phyloP scores from a whole-genome alignment of 2,888 invertebrate species.

The Acleris laterana region DNA sequence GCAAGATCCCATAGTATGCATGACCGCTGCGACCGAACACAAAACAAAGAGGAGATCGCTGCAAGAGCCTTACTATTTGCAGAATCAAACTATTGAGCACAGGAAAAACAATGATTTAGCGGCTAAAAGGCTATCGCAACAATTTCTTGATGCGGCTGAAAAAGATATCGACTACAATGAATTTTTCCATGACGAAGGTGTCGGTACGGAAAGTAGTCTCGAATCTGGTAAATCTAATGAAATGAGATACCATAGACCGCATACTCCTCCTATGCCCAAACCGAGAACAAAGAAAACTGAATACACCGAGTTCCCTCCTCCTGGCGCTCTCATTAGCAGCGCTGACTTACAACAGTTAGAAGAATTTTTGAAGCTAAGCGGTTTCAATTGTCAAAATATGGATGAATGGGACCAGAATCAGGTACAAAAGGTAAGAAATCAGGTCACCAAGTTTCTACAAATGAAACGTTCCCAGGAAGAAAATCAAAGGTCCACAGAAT shows the following conservation, averaged over 20 bases:
- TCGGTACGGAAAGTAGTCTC: constrained; percentile 84
- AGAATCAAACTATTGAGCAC: constrained; percentile 78
- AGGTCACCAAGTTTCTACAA: constrained; percentile 88
- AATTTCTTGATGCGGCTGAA: constrained; percentile 80
- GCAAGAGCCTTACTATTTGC: constrained; percentile 88
- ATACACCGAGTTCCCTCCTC: constrained; percentile 79
- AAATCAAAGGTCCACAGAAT: constrained; percentile 84
- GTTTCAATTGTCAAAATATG: constrained; percentile 87
- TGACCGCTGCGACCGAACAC: constrained; percentile 75
- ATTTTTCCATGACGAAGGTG: constrained; percentile 86
- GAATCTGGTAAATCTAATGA: constrained; percentile 85
- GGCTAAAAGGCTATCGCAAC: constrained; percentile 79
- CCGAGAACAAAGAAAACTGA: constrained; percentile 77
- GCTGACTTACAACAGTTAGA: constrained; percentile 88
- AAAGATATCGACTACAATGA: constrained; percentile 82
- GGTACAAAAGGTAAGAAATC: constrained; percentile 87
- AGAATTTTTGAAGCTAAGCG: constrained; percentile 88
- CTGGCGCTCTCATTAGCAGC: constrained; percentile 82
- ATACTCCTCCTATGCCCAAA: constrained; percentile 81
- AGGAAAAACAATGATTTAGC: constrained; percentile 82
- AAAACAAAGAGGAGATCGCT: constrained; percentile 89
- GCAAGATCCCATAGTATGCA: constrained; percentile 76
- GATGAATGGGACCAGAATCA: constrained; percentile 88
- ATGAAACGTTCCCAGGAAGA: constrained; percentile 89
- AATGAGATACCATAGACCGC: constrained; percentile 76